Percentiles rank a stretch among this genome's conserved stretches.
Conservation (phyloP, 1,140 invertebrate genomes). For the Trachymyrmex cornetzi region DNA sequence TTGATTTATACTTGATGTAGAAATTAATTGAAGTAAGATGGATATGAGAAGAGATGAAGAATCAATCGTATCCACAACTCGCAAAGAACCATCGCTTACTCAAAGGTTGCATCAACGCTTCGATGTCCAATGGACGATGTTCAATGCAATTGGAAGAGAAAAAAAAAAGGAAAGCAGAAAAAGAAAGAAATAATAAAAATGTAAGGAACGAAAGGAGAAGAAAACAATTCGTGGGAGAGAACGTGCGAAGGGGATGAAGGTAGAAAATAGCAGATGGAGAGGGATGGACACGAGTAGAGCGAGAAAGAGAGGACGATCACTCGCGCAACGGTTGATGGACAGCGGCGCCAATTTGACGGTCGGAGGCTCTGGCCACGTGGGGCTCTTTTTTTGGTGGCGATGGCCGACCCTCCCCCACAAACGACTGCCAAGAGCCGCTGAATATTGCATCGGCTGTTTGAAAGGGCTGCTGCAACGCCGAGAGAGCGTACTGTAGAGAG, state of each 20-base stretch:
- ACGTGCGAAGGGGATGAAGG: conserved; percentile 47
- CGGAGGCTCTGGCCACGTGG: conserved; percentile 80
- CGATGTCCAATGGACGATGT: conserved; percentile 68
- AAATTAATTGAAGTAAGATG: background rate
- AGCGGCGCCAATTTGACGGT: conserved; percentile 87
- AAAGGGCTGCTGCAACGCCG: conserved; percentile 79
- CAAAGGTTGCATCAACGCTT: conserved; percentile 59
- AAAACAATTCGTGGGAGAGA: conserved; percentile 45
- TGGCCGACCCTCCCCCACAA: conserved; percentile 60
- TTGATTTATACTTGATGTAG: conserved; percentile 2
- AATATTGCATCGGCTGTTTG: conserved; percentile 86
- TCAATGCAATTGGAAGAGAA: conserved; percentile 34
- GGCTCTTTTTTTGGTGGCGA: conserved; percentile 74
- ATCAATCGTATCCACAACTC: background rate
- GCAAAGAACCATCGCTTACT: conserved; percentile 48
- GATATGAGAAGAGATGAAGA: conserved; percentile 3
- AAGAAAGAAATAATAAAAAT: conserved; percentile 57
- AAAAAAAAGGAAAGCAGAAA: conserved; percentile 23
- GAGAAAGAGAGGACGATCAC: conserved; percentile 69
- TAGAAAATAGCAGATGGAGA: conserved; percentile 33
- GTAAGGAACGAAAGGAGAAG: conserved; percentile 54
- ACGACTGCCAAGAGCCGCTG: conserved; percentile 81
- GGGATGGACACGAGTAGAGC: conserved; percentile 60
- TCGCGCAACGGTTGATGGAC: conserved; percentile 85
- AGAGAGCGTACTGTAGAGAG: conserved; percentile 59